These are phyloP conservation scores for Psittacula derbiana DNA, from an alignment of 2,797 vertebrate species.

Conservation along the genomic window DNA sequence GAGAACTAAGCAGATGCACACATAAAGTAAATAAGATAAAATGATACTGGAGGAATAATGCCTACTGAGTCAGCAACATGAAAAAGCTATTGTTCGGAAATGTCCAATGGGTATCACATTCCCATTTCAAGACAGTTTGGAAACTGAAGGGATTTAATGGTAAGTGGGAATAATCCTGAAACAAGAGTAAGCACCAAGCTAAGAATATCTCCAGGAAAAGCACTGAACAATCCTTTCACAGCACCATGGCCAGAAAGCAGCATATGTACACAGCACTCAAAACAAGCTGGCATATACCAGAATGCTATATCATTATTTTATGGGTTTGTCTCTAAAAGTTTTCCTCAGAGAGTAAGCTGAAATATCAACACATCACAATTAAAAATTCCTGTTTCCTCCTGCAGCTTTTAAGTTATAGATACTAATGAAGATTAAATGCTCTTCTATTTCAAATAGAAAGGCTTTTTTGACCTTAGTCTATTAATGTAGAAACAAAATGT, in stretches of 20 bases:
- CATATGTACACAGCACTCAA: background rate
- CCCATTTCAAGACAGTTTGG: background rate
- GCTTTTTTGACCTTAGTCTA: background rate
- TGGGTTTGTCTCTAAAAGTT: background rate
- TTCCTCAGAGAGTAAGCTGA: background rate
- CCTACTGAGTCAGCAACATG: background rate
- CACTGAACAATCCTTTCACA: background rate
- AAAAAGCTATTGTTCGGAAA: background rate
- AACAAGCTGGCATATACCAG: background rate
- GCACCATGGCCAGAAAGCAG: background rate
- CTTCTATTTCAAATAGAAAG: background rate
- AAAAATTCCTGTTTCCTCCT: background rate
- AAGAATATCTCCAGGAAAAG: background rate
- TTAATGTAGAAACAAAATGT: background rate
- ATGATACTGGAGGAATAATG: background rate
- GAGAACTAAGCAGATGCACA: conserved; percentile 23
- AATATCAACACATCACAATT: background rate
- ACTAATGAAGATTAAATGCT: background rate
- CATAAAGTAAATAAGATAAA: background rate
- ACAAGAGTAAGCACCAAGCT: background rate
- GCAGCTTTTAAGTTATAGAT: background rate
- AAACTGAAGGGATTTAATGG: background rate
- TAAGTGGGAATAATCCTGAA: background rate
- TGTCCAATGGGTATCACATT: background rate
- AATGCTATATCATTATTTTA: background rate